phyloP scores from a whole-genome alignment of 2,888 invertebrate genomes.

The Aelia acuminata region DNA sequence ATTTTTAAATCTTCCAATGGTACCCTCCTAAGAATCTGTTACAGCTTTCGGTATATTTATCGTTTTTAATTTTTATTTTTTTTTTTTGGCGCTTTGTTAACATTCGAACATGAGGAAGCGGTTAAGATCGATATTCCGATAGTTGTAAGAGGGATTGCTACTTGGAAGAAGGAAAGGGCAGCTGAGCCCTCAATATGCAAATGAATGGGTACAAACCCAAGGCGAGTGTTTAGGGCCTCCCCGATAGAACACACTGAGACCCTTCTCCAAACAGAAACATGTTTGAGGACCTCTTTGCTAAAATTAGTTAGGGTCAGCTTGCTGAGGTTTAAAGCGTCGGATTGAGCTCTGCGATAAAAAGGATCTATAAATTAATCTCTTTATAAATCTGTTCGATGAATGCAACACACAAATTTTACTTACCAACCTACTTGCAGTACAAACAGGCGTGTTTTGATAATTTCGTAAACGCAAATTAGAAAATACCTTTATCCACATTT shows the following conservation, averaged over 20 bases:
- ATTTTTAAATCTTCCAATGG: no score
- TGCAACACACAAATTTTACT: no score
- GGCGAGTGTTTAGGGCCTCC: background rate
- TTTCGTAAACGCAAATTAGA: no score
- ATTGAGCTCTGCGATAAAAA: background rate
- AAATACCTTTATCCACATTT: no score
- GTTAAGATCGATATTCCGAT: constrained; percentile 14
- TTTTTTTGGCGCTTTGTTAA: no score
- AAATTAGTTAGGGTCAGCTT: background rate
- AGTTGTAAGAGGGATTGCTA: background rate
- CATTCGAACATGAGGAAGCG: background rate
- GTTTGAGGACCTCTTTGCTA: background rate
- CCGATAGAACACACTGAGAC: background rate
- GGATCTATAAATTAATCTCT: no score
- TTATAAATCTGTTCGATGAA: no score
- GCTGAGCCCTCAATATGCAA: constrained; percentile 33
- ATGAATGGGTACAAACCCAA: constrained; percentile 25
- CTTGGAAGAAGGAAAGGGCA: background rate
- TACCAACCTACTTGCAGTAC: no score
- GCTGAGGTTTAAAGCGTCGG: background rate
- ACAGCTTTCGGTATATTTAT: no score
- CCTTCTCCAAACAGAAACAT: constrained; percentile 15
- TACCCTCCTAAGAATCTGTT: no score
- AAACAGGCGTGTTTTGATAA: no score
- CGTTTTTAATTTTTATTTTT: no score